Evolutionary conservation across 1,140 invertebrate species (phyloP), one percentile per base, ranked within the genome.

Genomic region (Drosophila guanche): DNA sequence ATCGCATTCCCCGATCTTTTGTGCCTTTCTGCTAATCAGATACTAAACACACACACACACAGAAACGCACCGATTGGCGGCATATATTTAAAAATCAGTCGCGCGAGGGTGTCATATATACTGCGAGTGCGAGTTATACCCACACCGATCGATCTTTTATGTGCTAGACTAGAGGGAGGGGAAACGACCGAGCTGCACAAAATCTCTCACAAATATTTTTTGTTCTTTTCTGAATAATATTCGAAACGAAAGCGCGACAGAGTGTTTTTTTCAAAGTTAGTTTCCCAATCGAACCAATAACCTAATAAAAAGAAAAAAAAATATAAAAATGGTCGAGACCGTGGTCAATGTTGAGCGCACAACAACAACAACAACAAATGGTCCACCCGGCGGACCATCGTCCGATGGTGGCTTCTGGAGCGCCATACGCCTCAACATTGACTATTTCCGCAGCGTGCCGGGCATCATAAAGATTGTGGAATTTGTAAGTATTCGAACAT

Each of bases 281-380:
- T 84, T 76, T 12, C 41, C 42, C 54, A 58, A 56, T 48, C 52
- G 10, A 43, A 20, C 25, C 8, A n/a, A 55, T 40, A 42, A 37
- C 14, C 12, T 40, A 60, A 43, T 43, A 56, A 54, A 5, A 51
- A 37, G 29, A 45, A 45, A 52, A 76, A 29, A 76, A 42, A 70
- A 51, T 41, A 88, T 56, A 56, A 94, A 94, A 93, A 94, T 94
- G 92, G 94, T 94, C 83, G 94, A 95, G 92, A 94, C 94, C 67
- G 94, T 95, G 68, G 93, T 95, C 65, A 94, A 92, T 74, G 93
- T 94, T 73, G 93, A 94, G 74, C 92, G 92, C 78, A 89, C 93
- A 92, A 91, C 93, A 93, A 94, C 93, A 83, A 92, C 93, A 88
- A 91, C 92, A 59, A 92, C 93, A 48, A 72, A 47, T 90, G 92